Evolutionary conservation across 2,113 vertebrate genomes (phyloP).

Genomic region (Dipodomys merriami): DNA sequence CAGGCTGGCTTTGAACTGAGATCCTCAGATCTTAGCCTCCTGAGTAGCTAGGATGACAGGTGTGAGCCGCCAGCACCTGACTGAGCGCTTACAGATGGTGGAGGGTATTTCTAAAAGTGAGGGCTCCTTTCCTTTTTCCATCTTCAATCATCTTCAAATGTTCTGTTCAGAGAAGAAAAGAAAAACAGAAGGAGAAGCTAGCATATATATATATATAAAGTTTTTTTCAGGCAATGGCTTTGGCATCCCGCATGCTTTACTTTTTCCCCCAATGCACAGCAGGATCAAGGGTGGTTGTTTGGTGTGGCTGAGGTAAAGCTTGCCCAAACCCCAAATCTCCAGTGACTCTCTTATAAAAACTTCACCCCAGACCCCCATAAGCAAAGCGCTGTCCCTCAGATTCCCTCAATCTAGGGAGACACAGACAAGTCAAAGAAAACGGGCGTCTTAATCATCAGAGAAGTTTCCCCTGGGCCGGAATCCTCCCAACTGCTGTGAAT

Average conservation of each 20-base stretch:
- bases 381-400: not conserved
- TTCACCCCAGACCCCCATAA: not conserved
- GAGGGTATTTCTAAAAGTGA: not conserved
- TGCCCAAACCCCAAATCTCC: constrained; percentile 9
- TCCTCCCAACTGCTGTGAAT: not conserved
- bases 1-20: no score
- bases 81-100: not conserved
- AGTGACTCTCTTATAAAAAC: not conserved
- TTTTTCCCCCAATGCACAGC: constrained; percentile 30
- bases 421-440: not conserved
- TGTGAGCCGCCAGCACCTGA: not conserved
- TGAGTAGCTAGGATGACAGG: no score
- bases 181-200: not conserved
- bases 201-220: no score
- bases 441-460: not conserved
- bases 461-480: not conserved
- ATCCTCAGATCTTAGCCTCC: no score
- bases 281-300: not conserved
- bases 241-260: constrained; percentile 59
- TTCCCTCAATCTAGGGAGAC: not conserved
- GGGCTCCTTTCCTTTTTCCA: not conserved
- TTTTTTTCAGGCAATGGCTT: constrained; percentile 57
- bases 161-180: constrained; percentile 23
- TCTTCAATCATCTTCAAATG: constrained; percentile 58
- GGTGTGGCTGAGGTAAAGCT: constrained; percentile 30